phyloP scores from a whole-genome alignment of 2,888 invertebrate species.

The Scaptomyza flava region DNA sequence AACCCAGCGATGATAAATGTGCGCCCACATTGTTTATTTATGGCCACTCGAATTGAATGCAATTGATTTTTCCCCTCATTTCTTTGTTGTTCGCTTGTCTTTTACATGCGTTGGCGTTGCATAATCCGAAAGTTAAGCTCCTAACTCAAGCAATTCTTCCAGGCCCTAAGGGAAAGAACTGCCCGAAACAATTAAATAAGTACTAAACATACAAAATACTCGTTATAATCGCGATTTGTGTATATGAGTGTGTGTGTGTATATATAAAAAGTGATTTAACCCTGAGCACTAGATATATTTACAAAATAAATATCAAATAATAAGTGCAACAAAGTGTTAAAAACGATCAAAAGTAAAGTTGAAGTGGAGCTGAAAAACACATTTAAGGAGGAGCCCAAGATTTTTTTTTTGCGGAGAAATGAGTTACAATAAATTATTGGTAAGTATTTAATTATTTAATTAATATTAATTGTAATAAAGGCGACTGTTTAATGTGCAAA shows the following conservation, averaged over 20 bases:
- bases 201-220: constrained; percentile 31
- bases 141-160: constrained; percentile 29
- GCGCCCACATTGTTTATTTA: constrained; percentile 69
- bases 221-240: constrained; percentile 20
- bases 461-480: constrained; percentile 1
- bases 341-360: constrained; percentile 15
- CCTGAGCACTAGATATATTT: constrained; percentile 61
- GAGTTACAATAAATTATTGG: constrained; percentile 80
- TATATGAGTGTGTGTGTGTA: constrained; percentile 38
- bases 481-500: constrained; percentile 22
- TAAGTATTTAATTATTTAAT: constrained; percentile 55
- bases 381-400: constrained; percentile 46
- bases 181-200: constrained; percentile 46
- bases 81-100: background rate
- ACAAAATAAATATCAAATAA: constrained; percentile 44
- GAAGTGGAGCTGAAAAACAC: constrained; percentile 28
- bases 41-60: constrained; percentile 77
- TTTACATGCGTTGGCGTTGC: constrained; percentile 68
- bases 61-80: constrained; percentile 61
- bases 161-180: constrained; percentile 49
- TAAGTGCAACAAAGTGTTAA: constrained; percentile 60
- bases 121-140: constrained; percentile 48
- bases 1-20: constrained; percentile 63
- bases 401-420: constrained; percentile 80
- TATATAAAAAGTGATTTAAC: constrained; percentile 57